These are phyloP conservation scores for Hesperia comma DNA, from an alignment of 2,888 invertebrate genomes.

Conservation along the genomic window DNA sequence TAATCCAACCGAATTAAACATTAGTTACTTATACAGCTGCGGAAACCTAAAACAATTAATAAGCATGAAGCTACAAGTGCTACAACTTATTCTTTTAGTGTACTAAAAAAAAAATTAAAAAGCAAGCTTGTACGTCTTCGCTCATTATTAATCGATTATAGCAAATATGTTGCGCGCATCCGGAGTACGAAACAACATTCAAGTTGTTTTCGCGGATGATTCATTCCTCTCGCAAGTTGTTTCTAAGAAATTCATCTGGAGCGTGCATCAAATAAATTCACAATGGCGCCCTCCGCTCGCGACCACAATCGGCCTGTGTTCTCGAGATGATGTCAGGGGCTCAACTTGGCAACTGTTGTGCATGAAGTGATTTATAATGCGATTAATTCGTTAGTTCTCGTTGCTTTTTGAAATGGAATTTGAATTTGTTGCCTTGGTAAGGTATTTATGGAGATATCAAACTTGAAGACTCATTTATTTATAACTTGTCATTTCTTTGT, in stretches of 20 bases:
- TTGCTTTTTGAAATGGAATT: slow-evolving; percentile 19
- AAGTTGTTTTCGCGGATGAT: slow-evolving; percentile 38
- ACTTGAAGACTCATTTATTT: neutral
- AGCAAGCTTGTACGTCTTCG: neutral
- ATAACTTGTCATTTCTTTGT: too few relatives aligned
- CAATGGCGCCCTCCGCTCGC: slow-evolving; percentile 38
- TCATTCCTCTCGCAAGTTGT: slow-evolving; percentile 37
- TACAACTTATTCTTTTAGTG: neutral
- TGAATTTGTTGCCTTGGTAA: slow-evolving; percentile 3
- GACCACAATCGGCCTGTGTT: slow-evolving; percentile 25
- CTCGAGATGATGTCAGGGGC: slow-evolving; percentile 43
- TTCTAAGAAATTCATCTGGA: slow-evolving; percentile 44
- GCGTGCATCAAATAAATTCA: slow-evolving; percentile 29
- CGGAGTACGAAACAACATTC: slow-evolving; percentile 25
- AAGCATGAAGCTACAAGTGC: neutral
- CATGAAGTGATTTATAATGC: slow-evolving; percentile 39
- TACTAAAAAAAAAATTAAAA: slow-evolving; percentile 6
- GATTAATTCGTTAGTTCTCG: slow-evolving; percentile 33
- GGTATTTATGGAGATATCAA: neutral
- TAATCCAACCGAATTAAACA: too few relatives aligned
- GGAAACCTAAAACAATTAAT: neutral
- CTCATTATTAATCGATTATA: slow-evolving; percentile 17
- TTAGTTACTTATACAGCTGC: too few relatives aligned
- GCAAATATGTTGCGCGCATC: slow-evolving; percentile 21
- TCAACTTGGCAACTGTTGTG: slow-evolving; percentile 40